Base-by-base conservation (phyloP, 1,140 invertebrate genomes). In the Diachasmimorpha longicaudata region DNA sequence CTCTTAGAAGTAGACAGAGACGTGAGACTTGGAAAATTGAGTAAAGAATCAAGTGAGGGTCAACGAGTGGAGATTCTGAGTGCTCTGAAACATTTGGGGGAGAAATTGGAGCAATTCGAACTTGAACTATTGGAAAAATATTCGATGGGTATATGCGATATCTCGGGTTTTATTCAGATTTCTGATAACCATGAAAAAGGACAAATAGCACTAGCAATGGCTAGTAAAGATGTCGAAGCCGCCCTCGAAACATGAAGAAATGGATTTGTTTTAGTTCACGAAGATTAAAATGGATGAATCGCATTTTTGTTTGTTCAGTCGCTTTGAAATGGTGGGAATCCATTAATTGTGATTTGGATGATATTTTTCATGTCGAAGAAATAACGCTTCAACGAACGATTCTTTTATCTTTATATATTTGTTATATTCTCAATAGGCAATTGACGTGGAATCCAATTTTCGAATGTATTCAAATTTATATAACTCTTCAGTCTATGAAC, bases 11-110 rank as follows among this genome's bases (percentile, higher is more conserved):
- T 93, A 67, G 89, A 92, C 37, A 81, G 89, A 66, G 89, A 92
- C 75, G 71, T 87, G 0, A 91, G 91, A 83, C 80, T 91, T 8
- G 90, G 90, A 25, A 91, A 91, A 82, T 71, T 91, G 13, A 82
- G 70, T 37, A 79, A 81, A 73, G 86, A 89, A 66, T 70, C 77
- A n/a, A 82, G 83, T 58, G 85, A 90, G 37, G 82, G 77, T 77
- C 86, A 90, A 81, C 88, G 83, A 23, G 79, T 77, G 0, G 94
- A 95, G 87, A 91, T 95, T 76, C 80, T 95, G 16, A 91, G 89
- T 76, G 93, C 94, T 14, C 84, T 95, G 70, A 91, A 92, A 81
- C 94, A 94, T 79, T 84, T 95, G 16, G 93, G 92, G 36, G 93
- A 94, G 81, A 90, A 90, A 75, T 84, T 95, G 39, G 87, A 88